Percentiles rank a stretch among this genome's conserved stretches.
phyloP scores from a whole-genome alignment of 2,113 vertebrate species.

The Dunckerocampus dactyliophorus region DNA sequence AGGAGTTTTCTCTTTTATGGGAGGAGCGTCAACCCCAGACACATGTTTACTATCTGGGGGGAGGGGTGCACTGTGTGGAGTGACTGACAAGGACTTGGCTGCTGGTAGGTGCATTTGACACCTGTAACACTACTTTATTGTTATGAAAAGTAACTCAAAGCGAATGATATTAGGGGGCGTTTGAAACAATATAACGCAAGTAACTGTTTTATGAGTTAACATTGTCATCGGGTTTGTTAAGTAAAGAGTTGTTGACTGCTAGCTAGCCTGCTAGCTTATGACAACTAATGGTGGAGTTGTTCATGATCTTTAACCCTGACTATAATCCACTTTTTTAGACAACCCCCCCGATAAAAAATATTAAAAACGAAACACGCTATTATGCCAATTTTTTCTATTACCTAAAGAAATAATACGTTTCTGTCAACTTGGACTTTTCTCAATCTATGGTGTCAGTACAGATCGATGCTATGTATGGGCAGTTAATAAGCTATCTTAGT shows the following conservation, averaged over 20 bases:
- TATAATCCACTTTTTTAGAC: too few species aligned
- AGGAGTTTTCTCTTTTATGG: not conserved
- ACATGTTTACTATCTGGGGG: slow-evolving; percentile 33
- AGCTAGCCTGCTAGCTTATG: slow-evolving; percentile 12
- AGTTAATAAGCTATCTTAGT: not conserved
- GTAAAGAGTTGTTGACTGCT: not conserved
- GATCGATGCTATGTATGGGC: not conserved
- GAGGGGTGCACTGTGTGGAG: not conserved
- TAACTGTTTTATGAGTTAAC: not conserved
- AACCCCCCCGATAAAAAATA: too few species aligned
- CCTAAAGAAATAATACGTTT: too few species aligned
- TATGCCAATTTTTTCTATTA: too few species aligned
- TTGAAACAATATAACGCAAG: too few species aligned
- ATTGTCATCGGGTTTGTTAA: not conserved
- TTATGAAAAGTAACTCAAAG: not conserved
- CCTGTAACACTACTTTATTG: not conserved
- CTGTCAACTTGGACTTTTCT: too few species aligned
- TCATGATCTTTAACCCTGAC: too few species aligned
- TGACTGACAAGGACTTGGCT: not conserved
- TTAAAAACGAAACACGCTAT: too few species aligned
- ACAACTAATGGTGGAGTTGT: not conserved
- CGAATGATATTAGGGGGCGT: too few species aligned
- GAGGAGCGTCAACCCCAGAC: slow-evolving; percentile 10
- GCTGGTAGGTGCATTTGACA: slow-evolving; percentile 30
- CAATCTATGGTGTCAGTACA: not conserved